Base-by-base conservation (phyloP, 2,888 invertebrate genomes). In the Nephrocerus scutellatus region DNA sequence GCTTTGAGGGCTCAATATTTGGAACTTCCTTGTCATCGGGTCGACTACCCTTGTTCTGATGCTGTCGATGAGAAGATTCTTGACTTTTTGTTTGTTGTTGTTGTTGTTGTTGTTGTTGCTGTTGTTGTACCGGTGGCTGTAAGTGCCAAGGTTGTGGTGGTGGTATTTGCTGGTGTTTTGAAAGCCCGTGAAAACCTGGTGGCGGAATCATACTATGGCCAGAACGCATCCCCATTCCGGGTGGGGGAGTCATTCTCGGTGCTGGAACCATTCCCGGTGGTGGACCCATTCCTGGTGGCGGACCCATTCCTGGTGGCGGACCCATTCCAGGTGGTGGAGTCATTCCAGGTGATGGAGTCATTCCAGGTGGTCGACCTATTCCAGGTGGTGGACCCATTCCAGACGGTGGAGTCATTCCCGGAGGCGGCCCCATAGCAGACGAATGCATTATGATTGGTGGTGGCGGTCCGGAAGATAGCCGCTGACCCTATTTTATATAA, bases 1-100 rank as follows among this genome's bases (percentile, higher is more conserved):
- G 54, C 35, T 45, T 48, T 56, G 51, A 51, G 9, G 59, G 53
- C 49, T 51, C 34, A n/a, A n/a, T n/a, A n/a, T n/a, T n/a, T n/a
- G n/a, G n/a, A n/a, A n/a, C n/a, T 32, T 46, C 50, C 36, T 57
- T 67, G 6, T 6, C 6, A 26, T 6, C n/a, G 14, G 5, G 8
- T n/a, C 26, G 22, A 25, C 0, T 24, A 4, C 13, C 9, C 1
- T 24, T 13, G 12, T 19, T 23, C 12, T 30, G 26, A 15, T 39
- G 13, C 9, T 15, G 39, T 10, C 30, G 19, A 20, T 5, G 29
- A 6, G 12, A 18, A 5, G 10, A 4, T n/a, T n/a, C n/a, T n/a
- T n/a, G n/a, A 31, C 29, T 45, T 15, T 31, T 41, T 7, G 10
- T n/a, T 8, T 16, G 23, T 5, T 24, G 37, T 24, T 30, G 14